phyloP scores from a whole-genome alignment of 1,140 invertebrate species.

The Drosophila simulans region DNA sequence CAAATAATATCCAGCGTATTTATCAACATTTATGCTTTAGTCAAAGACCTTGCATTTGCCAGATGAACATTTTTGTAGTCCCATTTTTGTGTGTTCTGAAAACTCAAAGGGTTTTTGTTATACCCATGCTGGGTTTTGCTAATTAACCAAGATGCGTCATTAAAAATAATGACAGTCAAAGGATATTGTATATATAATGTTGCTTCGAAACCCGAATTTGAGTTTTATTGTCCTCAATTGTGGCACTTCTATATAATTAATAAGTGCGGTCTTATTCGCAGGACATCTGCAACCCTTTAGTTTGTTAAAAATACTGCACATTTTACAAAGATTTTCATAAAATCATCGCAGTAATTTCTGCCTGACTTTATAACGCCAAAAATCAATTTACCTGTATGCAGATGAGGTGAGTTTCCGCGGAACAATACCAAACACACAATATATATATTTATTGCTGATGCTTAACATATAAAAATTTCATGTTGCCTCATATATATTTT shows the following conservation, averaged over 20 bases:
- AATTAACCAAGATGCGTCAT: slow-evolving; percentile 4
- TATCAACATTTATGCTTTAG: slow-evolving; percentile 46
- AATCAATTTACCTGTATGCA: slow-evolving; percentile 51
- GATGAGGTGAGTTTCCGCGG: slow-evolving; percentile 3
- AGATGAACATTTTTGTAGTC: slow-evolving; percentile 15
- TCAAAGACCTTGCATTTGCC: slow-evolving; percentile 22
- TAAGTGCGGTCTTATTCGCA: background rate
- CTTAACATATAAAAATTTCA: slow-evolving; percentile 69
- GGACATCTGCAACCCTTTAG: slow-evolving; percentile 4
- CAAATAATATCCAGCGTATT: slow-evolving; percentile 42
- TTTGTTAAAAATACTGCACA: too few relatives aligned
- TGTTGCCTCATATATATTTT: slow-evolving; percentile 43
- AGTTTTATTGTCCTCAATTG: slow-evolving; percentile 5
- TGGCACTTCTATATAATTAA: slow-evolving; percentile 3
- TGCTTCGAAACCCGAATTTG: slow-evolving; percentile 13
- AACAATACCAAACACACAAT: slow-evolving; percentile 1
- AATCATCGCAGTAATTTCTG: slow-evolving; percentile 53
- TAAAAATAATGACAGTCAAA: slow-evolving; percentile 4
- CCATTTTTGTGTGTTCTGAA: background rate
- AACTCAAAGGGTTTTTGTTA: background rate
- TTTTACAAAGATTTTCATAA: slow-evolving; percentile 47
- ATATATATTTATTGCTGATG: slow-evolving; percentile 64
- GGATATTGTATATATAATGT: slow-evolving; percentile 8
- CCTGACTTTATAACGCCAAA: slow-evolving; percentile 66
- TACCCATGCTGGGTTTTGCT: background rate